Conservation (phyloP, 2,797 vertebrate genomes). For the Gephyroberyx darwinii region DNA sequence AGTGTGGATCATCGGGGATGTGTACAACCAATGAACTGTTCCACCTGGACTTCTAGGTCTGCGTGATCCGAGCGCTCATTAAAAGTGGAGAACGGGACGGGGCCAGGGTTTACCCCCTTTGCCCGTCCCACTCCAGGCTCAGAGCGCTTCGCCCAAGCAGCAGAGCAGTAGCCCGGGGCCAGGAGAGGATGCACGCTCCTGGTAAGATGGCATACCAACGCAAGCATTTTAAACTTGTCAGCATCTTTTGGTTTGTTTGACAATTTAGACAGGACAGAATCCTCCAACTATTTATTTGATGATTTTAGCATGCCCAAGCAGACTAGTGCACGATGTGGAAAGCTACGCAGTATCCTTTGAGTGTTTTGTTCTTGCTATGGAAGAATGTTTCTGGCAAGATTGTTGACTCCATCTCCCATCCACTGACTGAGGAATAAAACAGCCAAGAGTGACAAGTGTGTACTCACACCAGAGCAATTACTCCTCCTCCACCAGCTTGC, state of each 20-base stretch:
- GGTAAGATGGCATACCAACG: not conserved
- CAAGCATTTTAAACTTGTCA: slow-evolving; percentile 21
- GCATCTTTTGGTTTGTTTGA: slow-evolving; percentile 7
- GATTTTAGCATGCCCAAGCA: not conserved
- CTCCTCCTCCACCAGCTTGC: slow-evolving; percentile 50
- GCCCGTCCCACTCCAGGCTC: slow-evolving; percentile 75
- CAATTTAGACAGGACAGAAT: not conserved
- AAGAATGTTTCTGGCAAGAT: not conserved
- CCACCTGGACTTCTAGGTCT: slow-evolving; percentile 70
- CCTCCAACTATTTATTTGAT: not conserved
- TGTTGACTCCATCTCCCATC: not conserved
- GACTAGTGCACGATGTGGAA: not conserved
- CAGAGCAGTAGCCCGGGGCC: slow-evolving; percentile 46
- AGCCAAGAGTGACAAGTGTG: slow-evolving; percentile 5
- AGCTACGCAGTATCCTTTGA: not conserved
- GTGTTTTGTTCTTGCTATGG: not conserved
- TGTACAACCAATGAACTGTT: slow-evolving; percentile 36
- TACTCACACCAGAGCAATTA: slow-evolving; percentile 39
- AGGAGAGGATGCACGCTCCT: slow-evolving; percentile 45
- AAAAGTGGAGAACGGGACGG: slow-evolving; percentile 72
- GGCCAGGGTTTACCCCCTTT: slow-evolving; percentile 63
- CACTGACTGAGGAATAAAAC: not conserved
- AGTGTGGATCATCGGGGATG: slow-evolving; percentile 12
- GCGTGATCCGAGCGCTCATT: slow-evolving; percentile 72
- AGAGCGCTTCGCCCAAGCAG: slow-evolving; percentile 48